Conservation (phyloP, 2,888 invertebrate genomes). For the Andrena flavipes region DNA sequence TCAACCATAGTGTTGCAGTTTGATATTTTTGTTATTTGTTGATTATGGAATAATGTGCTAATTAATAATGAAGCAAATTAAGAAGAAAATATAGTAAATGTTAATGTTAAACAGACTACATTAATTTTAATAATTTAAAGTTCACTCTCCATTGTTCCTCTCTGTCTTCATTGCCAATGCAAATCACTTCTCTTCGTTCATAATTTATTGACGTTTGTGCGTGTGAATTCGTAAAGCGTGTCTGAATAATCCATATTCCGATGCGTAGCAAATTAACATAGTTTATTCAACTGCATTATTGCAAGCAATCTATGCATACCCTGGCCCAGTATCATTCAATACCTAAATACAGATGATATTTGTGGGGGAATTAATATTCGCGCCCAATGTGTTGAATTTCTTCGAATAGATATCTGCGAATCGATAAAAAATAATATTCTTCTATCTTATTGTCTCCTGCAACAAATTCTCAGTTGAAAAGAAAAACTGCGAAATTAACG, state of each 20-base stretch:
- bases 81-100: neutral
- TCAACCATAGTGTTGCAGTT: neutral
- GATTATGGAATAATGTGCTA: neutral
- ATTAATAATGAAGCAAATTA: neutral
- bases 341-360: conserved; percentile 8
- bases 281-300: conserved; percentile 12
- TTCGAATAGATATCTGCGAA: neutral
- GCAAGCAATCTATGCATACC: neutral
- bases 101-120: too few species aligned
- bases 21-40: neutral
- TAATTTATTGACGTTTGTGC: neutral
- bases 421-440: neutral
- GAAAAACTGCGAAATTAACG: too few species aligned
- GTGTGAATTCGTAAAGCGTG: neutral
- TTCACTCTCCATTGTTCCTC: neutral
- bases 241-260: conserved; percentile 6
- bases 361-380: neutral
- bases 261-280: conserved; percentile 6
- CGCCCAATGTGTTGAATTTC: neutral
- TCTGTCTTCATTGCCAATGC: neutral
- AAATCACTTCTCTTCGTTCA: neutral
- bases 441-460: too few species aligned
- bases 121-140: neutral
- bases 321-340: neutral
- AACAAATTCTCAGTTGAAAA: too few species aligned